These are phyloP conservation scores for Ammospiza maritima DNA, from an alignment of 2,797 vertebrate genomes.

Conservation along the genomic window DNA sequence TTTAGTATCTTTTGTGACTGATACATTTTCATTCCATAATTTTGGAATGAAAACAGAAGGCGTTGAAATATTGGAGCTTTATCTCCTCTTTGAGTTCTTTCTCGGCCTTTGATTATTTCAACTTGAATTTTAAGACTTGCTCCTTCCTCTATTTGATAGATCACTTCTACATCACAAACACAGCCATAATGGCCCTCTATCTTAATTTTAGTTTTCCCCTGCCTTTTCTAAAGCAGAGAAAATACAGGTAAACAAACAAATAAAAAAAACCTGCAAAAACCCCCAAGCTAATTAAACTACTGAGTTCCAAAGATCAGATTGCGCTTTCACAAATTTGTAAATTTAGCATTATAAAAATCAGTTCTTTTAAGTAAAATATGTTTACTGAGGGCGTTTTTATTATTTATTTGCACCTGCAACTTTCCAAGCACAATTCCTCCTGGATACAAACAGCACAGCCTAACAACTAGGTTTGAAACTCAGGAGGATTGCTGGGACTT, in stretches of 20 bases:
- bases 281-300: neutral
- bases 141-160: neutral
- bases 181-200: neutral
- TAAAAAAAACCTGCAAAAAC: neutral
- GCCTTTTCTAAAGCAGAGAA: neutral
- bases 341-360: neutral
- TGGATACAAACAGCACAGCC: neutral
- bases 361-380: neutral
- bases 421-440: neutral
- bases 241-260: neutral
- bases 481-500: neutral
- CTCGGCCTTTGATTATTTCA: neutral
- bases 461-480: neutral
- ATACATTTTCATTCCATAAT: neutral
- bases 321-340: neutral
- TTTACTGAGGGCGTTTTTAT: neutral
- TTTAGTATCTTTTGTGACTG: neutral
- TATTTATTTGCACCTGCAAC: slow-evolving; percentile 8
- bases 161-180: neutral
- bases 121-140: neutral
- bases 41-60: neutral
- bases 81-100: neutral
- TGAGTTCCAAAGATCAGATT: neutral
- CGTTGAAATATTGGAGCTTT: neutral
- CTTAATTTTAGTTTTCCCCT: neutral